Conservation (phyloP, 1,140 invertebrate species). For the Papilio helenus region DNA sequence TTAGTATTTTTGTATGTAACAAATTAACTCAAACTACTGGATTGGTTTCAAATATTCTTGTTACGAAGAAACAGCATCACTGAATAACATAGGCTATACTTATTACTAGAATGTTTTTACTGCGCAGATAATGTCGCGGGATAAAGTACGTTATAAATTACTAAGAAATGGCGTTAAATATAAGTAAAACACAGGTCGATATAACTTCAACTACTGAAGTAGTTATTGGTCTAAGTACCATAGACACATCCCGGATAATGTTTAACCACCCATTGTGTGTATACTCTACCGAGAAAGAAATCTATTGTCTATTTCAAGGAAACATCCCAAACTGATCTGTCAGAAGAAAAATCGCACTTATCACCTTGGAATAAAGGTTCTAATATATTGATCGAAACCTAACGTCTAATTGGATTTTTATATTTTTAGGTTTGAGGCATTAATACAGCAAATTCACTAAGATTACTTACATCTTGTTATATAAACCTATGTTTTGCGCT, state of each 20-base stretch:
- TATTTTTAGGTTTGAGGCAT: not conserved
- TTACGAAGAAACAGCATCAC: too few species aligned
- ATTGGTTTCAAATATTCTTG: too few species aligned
- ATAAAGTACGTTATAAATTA: not conserved
- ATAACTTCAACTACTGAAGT: not conserved
- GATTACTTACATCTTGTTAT: not conserved
- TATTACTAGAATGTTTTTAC: not conserved
- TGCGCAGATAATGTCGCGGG: too few species aligned
- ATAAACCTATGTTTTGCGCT: not conserved
- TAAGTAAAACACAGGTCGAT: not conserved
- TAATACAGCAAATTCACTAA: not conserved
- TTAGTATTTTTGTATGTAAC: too few species aligned
- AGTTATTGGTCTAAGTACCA: not conserved
- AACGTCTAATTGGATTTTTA: not conserved
- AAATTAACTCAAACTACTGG: too few species aligned
- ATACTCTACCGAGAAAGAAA: conserved; percentile 20
- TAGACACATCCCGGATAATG: conserved; percentile 31
- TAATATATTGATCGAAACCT: not conserved
- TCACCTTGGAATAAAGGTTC: not conserved
- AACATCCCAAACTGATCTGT: not conserved
- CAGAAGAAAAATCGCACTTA: not conserved
- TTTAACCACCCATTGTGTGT: conserved; percentile 31
- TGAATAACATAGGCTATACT: too few species aligned
- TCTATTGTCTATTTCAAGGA: conserved; percentile 34
- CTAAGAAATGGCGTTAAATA: not conserved